phyloP scores from a whole-genome alignment of 2,113 vertebrate species.

The Percina caprodes region DNA sequence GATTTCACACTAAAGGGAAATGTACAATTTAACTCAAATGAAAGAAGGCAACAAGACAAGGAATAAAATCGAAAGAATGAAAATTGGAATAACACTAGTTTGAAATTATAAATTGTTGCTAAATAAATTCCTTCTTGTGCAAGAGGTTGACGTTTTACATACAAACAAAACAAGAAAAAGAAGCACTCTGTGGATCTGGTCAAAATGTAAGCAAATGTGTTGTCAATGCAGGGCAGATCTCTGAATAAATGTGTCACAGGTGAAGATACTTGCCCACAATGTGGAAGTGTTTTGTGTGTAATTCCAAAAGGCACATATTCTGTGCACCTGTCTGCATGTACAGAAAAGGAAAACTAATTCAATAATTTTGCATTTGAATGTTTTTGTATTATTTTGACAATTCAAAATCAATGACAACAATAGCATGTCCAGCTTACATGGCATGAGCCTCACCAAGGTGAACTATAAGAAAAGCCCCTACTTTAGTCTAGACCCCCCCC shows the following conservation, averaged over 20 bases:
- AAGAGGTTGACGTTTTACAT: background rate
- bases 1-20: background rate
- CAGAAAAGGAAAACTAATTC: background rate
- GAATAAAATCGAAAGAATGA: background rate
- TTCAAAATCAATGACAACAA: background rate
- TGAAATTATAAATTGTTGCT: background rate
- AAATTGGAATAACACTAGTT: background rate
- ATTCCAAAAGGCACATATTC: background rate
- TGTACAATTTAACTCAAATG: background rate
- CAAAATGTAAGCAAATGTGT: background rate
- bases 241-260: conserved; percentile 25
- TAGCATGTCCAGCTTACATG: background rate
- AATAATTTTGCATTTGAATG: background rate
- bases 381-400: background rate
- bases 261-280: background rate
- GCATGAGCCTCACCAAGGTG: background rate
- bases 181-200: background rate
- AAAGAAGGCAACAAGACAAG: background rate
- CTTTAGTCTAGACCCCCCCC: background rate
- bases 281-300: background rate
- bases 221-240: background rate
- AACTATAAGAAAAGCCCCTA: background rate
- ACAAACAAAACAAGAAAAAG: background rate
- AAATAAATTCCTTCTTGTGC: background rate
- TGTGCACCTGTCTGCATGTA: background rate